phyloP scores from a whole-genome alignment of 1,140 invertebrate genomes.

The Halyomorpha halys region DNA sequence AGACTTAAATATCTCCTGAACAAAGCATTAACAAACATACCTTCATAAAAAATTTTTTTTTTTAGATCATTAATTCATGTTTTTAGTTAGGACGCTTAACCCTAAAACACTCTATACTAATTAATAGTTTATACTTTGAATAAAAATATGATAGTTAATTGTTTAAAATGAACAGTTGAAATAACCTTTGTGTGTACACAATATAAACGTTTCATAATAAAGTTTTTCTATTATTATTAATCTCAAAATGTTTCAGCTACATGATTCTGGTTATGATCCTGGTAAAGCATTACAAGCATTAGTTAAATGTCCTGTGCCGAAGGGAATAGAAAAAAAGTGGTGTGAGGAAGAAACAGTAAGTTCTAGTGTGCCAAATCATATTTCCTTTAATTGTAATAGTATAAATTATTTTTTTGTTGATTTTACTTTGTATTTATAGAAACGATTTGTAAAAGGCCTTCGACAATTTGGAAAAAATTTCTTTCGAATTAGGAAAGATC shows the following conservation, averaged over 20 bases:
- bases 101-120: too few species aligned
- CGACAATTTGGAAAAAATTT: constrained; percentile 99
- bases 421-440: constrained; percentile 40
- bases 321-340: constrained; percentile 96
- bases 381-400: not conserved
- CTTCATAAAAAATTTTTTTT: too few species aligned
- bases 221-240: not conserved
- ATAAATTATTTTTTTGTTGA: constrained; percentile 33
- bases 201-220: too few species aligned
- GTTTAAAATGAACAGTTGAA: too few species aligned
- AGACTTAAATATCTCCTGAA: too few species aligned
- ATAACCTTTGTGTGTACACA: too few species aligned
- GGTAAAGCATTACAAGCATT: constrained; percentile 89
- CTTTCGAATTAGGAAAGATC: constrained; percentile 91
- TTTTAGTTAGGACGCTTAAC: too few species aligned
- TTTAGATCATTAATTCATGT: too few species aligned
- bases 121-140: too few species aligned
- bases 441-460: constrained; percentile 95
- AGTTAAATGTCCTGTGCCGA: constrained; percentile 91
- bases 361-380: constrained; percentile 22
- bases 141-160: too few species aligned
- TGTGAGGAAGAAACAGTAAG: constrained; percentile 87
- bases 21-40: too few species aligned
- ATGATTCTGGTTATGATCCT: constrained; percentile 90
- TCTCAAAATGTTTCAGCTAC: constrained; percentile 48